Base-by-base conservation (phyloP, 1,140 invertebrate genomes). In the Cephus cinctus region DNA sequence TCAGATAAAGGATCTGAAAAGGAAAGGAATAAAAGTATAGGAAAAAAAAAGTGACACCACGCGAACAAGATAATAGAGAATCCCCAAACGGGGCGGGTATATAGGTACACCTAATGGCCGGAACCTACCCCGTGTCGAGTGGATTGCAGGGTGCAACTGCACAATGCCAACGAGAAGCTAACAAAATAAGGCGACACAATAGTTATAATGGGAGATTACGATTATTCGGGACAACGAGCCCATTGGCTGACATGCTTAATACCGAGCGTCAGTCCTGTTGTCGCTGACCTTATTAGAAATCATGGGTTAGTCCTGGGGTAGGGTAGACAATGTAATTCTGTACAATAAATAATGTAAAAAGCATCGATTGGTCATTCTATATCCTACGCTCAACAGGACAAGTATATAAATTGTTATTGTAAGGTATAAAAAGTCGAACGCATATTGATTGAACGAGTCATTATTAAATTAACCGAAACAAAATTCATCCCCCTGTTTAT, bases 161-260 rank as follows among this genome's bases (percentile, higher is more conserved):
- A 27, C 25, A 27, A 27, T 27, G 25, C 25, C 25, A n/a, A n/a
- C 25, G 25, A 27, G 45, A 56, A 41, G 45, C 57, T 60, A 53
- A 60, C 57, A 56, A 60, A 52, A 35, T 59, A 59, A 59, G 44
- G 52, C 22, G 45, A 16, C 49, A 60, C 53, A 60, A 60, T 60
- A 27, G 25, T 27, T 27, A n/a, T n/a, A 27, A 27, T n/a, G 25
- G 25, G 25, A n/a, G 25, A 27, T 27, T 27, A 27, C n/a, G n/a
- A 6, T 27, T 27, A 27, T 27, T 27, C 25, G 25, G 25, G 25
- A n/a, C n/a, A 27, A 27, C 25, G 25, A 27, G 25, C 25, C 6
- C 6, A n/a, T n/a, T n/a, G n/a, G n/a, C n/a, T n/a, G n/a, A n/a
- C n/a, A n/a, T n/a, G n/a, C n/a, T n/a, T n/a, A n/a, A n/a, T n/a